Percentiles rank a stretch among this genome's conserved stretches.
These are phyloP conservation scores for Drosophila peninsularis DNA, from an alignment of 2,888 invertebrate genomes.

Conservation along the genomic window DNA sequence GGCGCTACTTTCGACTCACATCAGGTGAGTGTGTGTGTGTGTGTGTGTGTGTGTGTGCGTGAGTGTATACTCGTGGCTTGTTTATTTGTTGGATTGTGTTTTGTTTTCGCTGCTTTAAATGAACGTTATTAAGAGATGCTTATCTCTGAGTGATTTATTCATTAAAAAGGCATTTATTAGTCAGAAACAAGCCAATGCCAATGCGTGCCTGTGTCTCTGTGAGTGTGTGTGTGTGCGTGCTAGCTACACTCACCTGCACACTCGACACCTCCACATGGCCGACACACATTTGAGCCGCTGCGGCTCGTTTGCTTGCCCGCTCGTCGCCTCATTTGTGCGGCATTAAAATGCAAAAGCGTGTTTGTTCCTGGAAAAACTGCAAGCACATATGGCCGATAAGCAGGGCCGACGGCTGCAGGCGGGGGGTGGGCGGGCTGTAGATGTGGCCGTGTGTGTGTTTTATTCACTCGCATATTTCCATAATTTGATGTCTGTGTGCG, in stretches of 20 bases:
- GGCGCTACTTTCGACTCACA: slow-evolving; percentile 39
- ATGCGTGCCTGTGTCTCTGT: slow-evolving; percentile 14
- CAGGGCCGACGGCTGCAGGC: slow-evolving; percentile 9
- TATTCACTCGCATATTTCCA: slow-evolving; percentile 73
- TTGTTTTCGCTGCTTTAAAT: slow-evolving; percentile 81
- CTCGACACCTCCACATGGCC: slow-evolving; percentile 55
- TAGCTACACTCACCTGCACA: slow-evolving; percentile 54
- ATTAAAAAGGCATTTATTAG: slow-evolving; percentile 84
- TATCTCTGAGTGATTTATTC: slow-evolving; percentile 85
- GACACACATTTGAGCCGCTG: slow-evolving; percentile 51
- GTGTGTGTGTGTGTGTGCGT: slow-evolving; percentile 10
- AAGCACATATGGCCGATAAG: slow-evolving; percentile 26
- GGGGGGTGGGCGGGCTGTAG: slow-evolving; percentile 23
- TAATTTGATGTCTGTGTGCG: slow-evolving; percentile 61
- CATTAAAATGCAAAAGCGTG: slow-evolving; percentile 82
- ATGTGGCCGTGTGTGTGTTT: slow-evolving; percentile 37
- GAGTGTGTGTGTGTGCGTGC: slow-evolving; percentile 41
- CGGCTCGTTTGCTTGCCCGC: too few species aligned
- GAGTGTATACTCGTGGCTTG: slow-evolving; percentile 40
- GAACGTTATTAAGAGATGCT: slow-evolving; percentile 84
- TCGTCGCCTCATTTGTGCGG: slow-evolving; percentile 72
- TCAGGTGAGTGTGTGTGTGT: not conserved
- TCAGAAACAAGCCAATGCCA: slow-evolving; percentile 75
- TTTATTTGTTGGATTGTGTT: slow-evolving; percentile 63
- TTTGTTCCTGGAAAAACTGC: slow-evolving; percentile 82